Percentiles rank a stretch among this genome's conserved stretches.
Conservation (phyloP, 30 jellyfish, hydroid and myxozoan species). For the Turritopsis dohrnii region DNA sequence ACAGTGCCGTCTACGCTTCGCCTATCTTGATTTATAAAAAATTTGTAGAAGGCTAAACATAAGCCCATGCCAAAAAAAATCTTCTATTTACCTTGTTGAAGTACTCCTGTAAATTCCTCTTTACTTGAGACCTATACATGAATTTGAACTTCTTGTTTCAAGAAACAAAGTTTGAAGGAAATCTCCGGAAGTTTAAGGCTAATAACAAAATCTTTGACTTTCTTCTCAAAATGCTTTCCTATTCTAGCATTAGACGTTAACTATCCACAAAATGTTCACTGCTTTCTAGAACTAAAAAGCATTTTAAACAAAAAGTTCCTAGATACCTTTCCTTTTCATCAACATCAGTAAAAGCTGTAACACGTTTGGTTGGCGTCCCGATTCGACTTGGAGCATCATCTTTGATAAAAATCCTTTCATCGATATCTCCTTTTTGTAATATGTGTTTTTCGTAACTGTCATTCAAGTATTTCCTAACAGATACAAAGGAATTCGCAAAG, state of each 20-base stretch:
- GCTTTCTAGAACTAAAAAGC: no score
- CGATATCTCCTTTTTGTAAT: slow-evolving; percentile 66
- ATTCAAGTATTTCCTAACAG: slow-evolving; percentile 56
- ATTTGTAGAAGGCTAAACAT: no score
- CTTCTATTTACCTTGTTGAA: slow-evolving; percentile 53
- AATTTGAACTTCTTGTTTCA: background rate
- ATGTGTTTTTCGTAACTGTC: slow-evolving; percentile 65
- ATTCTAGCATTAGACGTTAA: background rate
- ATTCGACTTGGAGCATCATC: slow-evolving; percentile 46
- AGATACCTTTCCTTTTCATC: slow-evolving; percentile 65
- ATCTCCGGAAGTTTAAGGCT: background rate
- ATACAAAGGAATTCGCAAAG: background rate
- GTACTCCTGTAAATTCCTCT: slow-evolving; percentile 64
- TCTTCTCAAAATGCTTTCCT: background rate
- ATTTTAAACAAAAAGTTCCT: background rate
- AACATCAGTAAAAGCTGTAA: slow-evolving; percentile 31
- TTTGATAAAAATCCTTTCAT: slow-evolving; percentile 75
- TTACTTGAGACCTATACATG: slow-evolving; percentile 60
- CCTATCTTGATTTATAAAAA: no score
- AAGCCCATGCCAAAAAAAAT: background rate
- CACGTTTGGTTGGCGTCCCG: slow-evolving; percentile 69
- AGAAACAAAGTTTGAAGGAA: background rate
- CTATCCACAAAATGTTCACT: background rate
- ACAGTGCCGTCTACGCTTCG: no score
- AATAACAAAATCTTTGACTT: background rate